A percentile compares a stretch with the other conserved stretches of the same genome.
Evolutionary conservation across 2,797 vertebrate species (phyloP).

Genomic region (Pachyuromys duprasi): DNA sequence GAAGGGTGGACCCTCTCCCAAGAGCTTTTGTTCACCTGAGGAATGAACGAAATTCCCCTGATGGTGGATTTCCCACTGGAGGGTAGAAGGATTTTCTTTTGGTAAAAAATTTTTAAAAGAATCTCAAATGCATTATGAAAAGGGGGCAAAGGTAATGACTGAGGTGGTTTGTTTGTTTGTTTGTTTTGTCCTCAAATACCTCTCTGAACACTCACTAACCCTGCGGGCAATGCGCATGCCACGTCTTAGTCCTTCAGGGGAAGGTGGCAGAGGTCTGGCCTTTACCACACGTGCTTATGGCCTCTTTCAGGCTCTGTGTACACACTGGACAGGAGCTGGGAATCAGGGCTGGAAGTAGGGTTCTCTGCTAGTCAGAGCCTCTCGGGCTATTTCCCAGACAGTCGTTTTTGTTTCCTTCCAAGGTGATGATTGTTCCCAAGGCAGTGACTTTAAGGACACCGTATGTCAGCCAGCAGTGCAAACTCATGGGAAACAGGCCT

Average conservation of each 20-base stretch:
- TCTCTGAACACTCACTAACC: slow-evolving; percentile 1
- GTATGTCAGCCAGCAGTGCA: not conserved
- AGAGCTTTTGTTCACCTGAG: not conserved
- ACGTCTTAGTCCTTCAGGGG: slow-evolving; percentile 1
- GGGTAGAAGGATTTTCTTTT: slow-evolving; percentile 24
- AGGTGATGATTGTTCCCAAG: slow-evolving; percentile 1
- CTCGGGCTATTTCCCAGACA: not conserved
- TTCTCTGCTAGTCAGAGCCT: not conserved
- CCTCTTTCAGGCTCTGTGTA: not conserved
- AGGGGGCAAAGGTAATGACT: not conserved
- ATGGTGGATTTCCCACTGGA: not conserved
- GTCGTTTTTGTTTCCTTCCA: slow-evolving; percentile 31
- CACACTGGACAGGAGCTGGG: not conserved
- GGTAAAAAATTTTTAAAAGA: not conserved
- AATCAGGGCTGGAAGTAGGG: not conserved
- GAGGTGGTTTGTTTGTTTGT: not conserved
- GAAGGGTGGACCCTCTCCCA: not conserved
- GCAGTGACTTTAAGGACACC: not conserved
- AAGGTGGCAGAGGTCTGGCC: not conserved
- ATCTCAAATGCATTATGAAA: not conserved
- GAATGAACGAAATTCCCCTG: not conserved
- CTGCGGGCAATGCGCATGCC: not conserved
- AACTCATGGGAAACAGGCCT: not conserved
- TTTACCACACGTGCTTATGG: not conserved
- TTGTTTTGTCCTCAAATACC: not conserved